A percentile compares a stretch with the other conserved stretches of the same genome.
Conservation (phyloP, 2,888 invertebrate species). For the Autographa pulchrina region DNA sequence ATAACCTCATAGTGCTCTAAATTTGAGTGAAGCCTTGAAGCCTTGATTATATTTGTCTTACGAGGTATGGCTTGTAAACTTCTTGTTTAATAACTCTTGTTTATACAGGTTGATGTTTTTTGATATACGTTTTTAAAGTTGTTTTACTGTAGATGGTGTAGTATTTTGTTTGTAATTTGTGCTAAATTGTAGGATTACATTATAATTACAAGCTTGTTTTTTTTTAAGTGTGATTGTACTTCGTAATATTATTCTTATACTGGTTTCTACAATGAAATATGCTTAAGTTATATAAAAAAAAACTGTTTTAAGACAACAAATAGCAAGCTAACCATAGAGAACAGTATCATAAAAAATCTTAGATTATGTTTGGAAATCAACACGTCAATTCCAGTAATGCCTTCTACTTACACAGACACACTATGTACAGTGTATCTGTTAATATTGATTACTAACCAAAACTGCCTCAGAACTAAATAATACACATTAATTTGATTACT, state of each 20-base stretch:
- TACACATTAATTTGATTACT: constrained; percentile 22
- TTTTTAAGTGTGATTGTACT: too few species aligned
- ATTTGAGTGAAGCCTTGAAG: constrained; percentile 18
- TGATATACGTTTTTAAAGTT: neutral
- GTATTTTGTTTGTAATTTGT: neutral
- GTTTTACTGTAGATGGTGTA: neutral
- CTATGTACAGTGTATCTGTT: constrained; percentile 20
- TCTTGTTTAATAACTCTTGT: constrained; percentile 16
- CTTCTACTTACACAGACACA: too few species aligned
- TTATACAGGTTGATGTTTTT: constrained; percentile 7
- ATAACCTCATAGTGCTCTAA: constrained; percentile 59
- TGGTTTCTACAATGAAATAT: too few species aligned
- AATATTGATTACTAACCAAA: neutral
- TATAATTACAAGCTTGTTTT: too few species aligned
- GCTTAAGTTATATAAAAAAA: too few species aligned
- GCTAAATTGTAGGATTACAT: neutral
- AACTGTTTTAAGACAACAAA: too few species aligned
- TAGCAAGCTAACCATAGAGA: too few species aligned
- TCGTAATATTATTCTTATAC: too few species aligned
- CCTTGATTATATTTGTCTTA: constrained; percentile 32
- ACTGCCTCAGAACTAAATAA: constrained; percentile 1
- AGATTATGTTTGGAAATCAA: too few species aligned
- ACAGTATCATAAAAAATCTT: too few species aligned
- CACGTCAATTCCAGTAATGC: too few species aligned
- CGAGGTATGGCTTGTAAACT: constrained; percentile 9